phyloP scores from a whole-genome alignment of 2,797 vertebrate genomes.

The Stomatorhinus walkeri region DNA sequence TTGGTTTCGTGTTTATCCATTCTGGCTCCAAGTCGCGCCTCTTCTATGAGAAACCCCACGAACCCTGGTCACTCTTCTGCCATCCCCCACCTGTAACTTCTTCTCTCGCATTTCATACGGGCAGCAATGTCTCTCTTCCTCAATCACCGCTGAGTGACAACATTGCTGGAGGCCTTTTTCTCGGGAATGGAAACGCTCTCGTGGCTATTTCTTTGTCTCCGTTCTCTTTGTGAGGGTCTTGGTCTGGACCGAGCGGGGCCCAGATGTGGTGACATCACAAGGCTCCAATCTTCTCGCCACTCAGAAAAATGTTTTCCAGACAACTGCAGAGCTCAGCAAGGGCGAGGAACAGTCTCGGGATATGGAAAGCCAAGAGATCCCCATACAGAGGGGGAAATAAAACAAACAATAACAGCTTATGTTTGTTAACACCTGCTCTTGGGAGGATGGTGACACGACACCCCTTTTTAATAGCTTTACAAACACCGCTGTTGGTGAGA shows the following conservation, averaged over 20 bases:
- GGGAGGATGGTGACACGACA: not conserved
- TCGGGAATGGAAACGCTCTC: not conserved
- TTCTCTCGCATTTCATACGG: not conserved
- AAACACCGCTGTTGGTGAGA: not conserved
- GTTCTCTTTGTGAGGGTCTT: constrained; percentile 39
- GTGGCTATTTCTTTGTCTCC: constrained; percentile 14
- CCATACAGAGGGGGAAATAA: constrained; percentile 14
- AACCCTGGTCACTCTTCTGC: not conserved
- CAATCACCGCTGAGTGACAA: not conserved
- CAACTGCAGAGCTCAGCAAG: constrained; percentile 42
- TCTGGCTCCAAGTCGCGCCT: not conserved
- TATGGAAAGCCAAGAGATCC: constrained; percentile 27
- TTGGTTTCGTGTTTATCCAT: not conserved
- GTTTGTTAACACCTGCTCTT: not conserved
- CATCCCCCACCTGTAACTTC: not conserved
- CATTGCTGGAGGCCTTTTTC: not conserved
- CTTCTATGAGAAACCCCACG: not conserved
- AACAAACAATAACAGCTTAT: constrained; percentile 27
- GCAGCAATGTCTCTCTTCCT: not conserved
- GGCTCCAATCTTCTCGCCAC: constrained; percentile 28
- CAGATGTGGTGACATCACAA: constrained; percentile 32
- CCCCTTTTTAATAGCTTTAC: not conserved
- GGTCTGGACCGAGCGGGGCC: constrained; percentile 33
- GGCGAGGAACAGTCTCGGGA: constrained; percentile 14
- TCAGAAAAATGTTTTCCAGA: constrained; percentile 37